A percentile compares a stretch with the other conserved stretches of the same genome.
These are phyloP conservation scores for Psylliodes chrysocephalus DNA, from an alignment of 2,888 invertebrate species.

Conservation along the genomic window DNA sequence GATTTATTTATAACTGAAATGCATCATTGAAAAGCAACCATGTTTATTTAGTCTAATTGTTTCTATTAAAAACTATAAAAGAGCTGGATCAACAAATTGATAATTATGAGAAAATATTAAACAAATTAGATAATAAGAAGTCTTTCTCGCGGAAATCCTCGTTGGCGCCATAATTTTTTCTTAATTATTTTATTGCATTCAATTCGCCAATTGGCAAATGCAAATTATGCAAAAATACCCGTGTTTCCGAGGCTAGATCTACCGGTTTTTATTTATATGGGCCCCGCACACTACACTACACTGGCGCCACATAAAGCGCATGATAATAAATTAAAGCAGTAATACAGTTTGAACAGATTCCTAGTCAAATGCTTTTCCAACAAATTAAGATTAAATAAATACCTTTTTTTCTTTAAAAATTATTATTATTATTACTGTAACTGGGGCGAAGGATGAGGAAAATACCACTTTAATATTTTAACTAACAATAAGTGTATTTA, in stretches of 20 bases:
- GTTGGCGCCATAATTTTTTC: conserved; percentile 23
- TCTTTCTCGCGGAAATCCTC: conserved; percentile 20
- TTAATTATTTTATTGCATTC: conserved; percentile 13
- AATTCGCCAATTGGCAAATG: conserved; percentile 14
- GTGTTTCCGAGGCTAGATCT: not conserved
- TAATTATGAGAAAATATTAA: conserved; percentile 23
- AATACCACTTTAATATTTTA: too few relatives aligned
- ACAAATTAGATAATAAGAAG: conserved; percentile 25
- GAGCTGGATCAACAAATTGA: conserved; percentile 19
- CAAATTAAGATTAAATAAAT: too few relatives aligned
- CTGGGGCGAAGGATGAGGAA: too few relatives aligned
- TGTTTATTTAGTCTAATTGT: conserved; percentile 11
- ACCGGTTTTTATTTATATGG: not conserved
- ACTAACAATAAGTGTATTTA: too few relatives aligned
- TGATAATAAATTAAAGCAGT: too few relatives aligned
- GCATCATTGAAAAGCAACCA: not conserved
- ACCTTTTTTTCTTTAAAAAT: too few relatives aligned
- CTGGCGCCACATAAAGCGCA: too few relatives aligned
- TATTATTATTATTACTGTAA: too few relatives aligned
- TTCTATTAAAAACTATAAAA: conserved; percentile 16
- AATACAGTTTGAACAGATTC: too few relatives aligned
- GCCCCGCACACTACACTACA: too few relatives aligned
- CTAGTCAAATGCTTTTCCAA: too few relatives aligned
- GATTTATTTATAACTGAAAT: conserved; percentile 5
- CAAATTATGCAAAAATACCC: conserved; percentile 9